A percentile compares a stretch with the other conserved stretches of the same genome.
These are phyloP conservation scores for Agonopterix heracliana DNA, from an alignment of 2,888 invertebrate genomes.

Conservation along the genomic window DNA sequence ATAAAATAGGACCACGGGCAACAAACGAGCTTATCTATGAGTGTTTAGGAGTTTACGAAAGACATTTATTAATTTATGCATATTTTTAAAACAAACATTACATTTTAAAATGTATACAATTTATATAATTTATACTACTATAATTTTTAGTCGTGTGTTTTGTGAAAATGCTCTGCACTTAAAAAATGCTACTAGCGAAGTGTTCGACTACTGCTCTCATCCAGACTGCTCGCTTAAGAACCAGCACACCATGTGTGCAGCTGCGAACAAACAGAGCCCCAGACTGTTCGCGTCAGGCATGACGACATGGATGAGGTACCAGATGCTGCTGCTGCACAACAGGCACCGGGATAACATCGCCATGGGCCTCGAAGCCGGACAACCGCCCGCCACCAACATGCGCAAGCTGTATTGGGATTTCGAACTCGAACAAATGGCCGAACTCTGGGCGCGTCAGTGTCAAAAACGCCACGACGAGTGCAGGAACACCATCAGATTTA, in stretches of 20 bases:
- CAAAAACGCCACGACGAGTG: slow-evolving; percentile 70
- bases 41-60: too few relatives aligned
- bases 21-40: too few relatives aligned
- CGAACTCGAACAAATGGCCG: slow-evolving; percentile 64
- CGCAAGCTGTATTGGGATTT: slow-evolving; percentile 72
- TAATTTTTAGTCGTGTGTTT: slow-evolving; percentile 26
- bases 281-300: slow-evolving; percentile 61
- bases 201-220: slow-evolving; percentile 48
- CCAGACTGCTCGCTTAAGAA: slow-evolving; percentile 62
- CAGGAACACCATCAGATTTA: slow-evolving; percentile 59
- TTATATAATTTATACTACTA: slow-evolving; percentile 32
- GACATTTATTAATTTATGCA: too few relatives aligned
- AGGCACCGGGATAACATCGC: slow-evolving; percentile 66
- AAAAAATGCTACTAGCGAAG: slow-evolving; percentile 8
- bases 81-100: not conserved
- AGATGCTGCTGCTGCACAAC: slow-evolving; percentile 60
- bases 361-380: slow-evolving; percentile 62
- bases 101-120: slow-evolving; percentile 26
- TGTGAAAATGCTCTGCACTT: slow-evolving; percentile 17
- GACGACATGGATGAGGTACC: slow-evolving; percentile 67
- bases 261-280: slow-evolving; percentile 47
- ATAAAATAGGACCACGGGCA: too few relatives aligned
- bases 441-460: slow-evolving; percentile 68
- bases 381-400: slow-evolving; percentile 69
- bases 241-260: slow-evolving; percentile 61